These are phyloP conservation scores for Trinectes maculatus DNA, from an alignment of 2,113 vertebrate genomes.

Conservation along the genomic window DNA sequence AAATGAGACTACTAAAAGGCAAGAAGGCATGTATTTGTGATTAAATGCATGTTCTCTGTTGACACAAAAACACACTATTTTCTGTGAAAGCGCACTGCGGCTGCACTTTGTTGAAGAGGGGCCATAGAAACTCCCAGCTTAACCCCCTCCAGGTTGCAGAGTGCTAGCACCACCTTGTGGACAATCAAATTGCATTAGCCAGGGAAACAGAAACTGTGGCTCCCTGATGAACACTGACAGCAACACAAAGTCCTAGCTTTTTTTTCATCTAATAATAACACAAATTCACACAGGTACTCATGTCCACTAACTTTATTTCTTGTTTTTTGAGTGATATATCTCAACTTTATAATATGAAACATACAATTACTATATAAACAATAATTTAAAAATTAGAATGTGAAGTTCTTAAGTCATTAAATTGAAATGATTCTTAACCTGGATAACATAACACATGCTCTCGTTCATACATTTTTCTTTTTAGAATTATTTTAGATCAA, in stretches of 20 bases:
- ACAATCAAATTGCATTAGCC: neutral
- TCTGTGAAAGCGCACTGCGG: slow-evolving; percentile 46
- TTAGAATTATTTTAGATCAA: too few species aligned
- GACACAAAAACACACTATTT: neutral
- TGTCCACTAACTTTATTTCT: slow-evolving; percentile 20
- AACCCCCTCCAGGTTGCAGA: neutral
- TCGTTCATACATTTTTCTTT: too few species aligned
- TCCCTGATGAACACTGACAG: slow-evolving; percentile 47
- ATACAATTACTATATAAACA: too few species aligned
- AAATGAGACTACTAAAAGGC: neutral
- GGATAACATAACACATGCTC: too few species aligned
- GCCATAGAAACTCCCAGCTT: slow-evolving; percentile 9
- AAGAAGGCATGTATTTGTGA: slow-evolving; percentile 3
- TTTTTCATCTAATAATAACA: slow-evolving; percentile 38
- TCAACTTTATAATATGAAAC: too few species aligned
- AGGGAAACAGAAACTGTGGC: slow-evolving; percentile 26
- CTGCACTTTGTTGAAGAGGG: slow-evolving; percentile 35
- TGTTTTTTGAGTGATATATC: too few species aligned
- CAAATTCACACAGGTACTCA: slow-evolving; percentile 25
- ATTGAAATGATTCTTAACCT: too few species aligned
- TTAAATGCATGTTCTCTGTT: neutral
- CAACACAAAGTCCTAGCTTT: slow-evolving; percentile 41
- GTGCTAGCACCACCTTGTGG: slow-evolving; percentile 69
- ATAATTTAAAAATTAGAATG: too few species aligned
- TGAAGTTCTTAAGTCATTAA: too few species aligned